Base-by-base conservation (phyloP, 2,888 invertebrate species). In the Lasioglossum calceatum region DNA sequence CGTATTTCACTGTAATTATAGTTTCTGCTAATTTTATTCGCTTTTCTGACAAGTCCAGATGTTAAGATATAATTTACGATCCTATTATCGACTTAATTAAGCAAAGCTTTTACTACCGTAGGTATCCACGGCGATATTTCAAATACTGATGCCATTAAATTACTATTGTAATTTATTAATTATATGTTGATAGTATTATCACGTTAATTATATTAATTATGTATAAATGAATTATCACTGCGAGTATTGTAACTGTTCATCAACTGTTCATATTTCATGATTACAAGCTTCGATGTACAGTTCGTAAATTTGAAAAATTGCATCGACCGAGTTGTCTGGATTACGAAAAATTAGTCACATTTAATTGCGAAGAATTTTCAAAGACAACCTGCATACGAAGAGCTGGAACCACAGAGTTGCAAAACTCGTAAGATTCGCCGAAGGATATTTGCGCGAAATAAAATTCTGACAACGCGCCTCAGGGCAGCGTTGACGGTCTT, bases 381-480 rank as follows among this genome's bases (percentile, higher is more conserved):
- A 32, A 32, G 64, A 19, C 32, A 32, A 16, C 16, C 2, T 1
- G 27, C 16, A 0, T 4, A 7, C 14, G 64, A 32, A 32, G 7
- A 19, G 54, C 47, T 12, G 32, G 32, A 50, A 72, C 82, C 14
- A 61, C 44, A 27, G 8, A 23, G 5, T 27, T 14, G 16, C 32
- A n/a, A 82, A 77, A 67, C 77, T 58, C 77, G n/a, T 10, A n/a
- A 42, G 42, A 42, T 39, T 47, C 4, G 44, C 7, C 19, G 39
- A n/a, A 14, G 39, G 47, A 74, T 74, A 78, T 77, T 70, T 50
- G 39, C 58, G 5, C 67, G 44, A 83, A 78, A 71, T 78, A 84
- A 67, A 73, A 77, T 82, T 72, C 73, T 83, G 64, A 61, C 50
- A 73, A 10, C 4, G 36, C 73, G 73, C 84, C 83, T 19, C 73